phyloP scores from a whole-genome alignment of 1,140 invertebrate genomes.

The Achatina immaculata region DNA sequence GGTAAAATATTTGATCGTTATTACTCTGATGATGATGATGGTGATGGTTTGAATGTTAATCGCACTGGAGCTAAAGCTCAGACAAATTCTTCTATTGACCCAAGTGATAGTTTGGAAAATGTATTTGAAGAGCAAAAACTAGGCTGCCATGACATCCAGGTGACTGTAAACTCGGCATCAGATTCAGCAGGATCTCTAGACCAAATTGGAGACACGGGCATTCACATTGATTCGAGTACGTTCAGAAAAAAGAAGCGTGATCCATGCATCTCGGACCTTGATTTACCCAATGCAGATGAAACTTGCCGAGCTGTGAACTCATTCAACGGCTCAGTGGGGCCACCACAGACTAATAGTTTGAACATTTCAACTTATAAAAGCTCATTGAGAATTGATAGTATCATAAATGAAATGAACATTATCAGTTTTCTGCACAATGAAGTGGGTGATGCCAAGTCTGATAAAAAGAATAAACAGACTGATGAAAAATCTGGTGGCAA shows the following conservation, averaged over 20 bases:
- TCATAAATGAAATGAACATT: slow-evolving; percentile 25
- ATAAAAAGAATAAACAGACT: slow-evolving; percentile 31
- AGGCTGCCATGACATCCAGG: neutral
- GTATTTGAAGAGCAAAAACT: neutral
- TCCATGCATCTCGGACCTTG: slow-evolving; percentile 40
- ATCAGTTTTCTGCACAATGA: neutral
- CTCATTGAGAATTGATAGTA: slow-evolving; percentile 26
- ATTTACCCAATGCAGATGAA: slow-evolving; percentile 64
- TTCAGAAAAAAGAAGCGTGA: slow-evolving; percentile 61
- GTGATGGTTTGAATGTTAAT: neutral
- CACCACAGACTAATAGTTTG: slow-evolving; percentile 9
- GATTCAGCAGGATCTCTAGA: slow-evolving; percentile 36
- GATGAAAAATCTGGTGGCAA: slow-evolving; percentile 27
- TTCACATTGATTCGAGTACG: slow-evolving; percentile 50
- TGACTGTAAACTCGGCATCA: neutral
- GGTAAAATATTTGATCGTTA: slow-evolving; percentile 35
- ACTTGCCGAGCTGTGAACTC: slow-evolving; percentile 54
- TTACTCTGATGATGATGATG: slow-evolving; percentile 24
- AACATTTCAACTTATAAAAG: slow-evolving; percentile 12
- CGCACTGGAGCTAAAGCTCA: neutral
- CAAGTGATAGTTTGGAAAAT: slow-evolving; percentile 16
- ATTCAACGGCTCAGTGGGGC: slow-evolving; percentile 24
- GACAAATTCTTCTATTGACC: neutral
- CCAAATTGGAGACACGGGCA: neutral
- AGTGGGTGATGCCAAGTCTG: neutral